Percentiles rank a stretch among this genome's conserved stretches.
Conservation (phyloP, 1,140 invertebrate genomes). For the Camponotus floridanus region DNA sequence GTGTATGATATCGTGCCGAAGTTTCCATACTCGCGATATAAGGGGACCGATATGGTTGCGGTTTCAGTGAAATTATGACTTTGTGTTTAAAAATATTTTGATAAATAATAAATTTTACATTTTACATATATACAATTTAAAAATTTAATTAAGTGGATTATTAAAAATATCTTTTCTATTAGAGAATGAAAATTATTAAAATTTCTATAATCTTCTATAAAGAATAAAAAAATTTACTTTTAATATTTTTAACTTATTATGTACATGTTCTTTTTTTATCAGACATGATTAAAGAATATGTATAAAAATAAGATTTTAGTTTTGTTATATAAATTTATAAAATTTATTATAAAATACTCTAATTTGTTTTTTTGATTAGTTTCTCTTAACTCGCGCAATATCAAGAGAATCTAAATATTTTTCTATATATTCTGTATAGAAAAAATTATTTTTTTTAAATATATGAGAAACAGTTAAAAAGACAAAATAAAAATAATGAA, state of each 20-base stretch:
- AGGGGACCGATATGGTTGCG: background rate
- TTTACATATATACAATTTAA: too few relatives aligned
- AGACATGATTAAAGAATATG: background rate
- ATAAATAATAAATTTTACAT: background rate
- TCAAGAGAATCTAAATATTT: background rate
- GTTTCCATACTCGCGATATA: slow-evolving; percentile 1
- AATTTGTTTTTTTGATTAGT: background rate
- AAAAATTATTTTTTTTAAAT: background rate
- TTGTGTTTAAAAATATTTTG: background rate
- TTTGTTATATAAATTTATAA: background rate
- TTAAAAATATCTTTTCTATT: background rate
- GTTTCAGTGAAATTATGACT: background rate
- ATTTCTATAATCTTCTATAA: background rate
- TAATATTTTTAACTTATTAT: background rate
- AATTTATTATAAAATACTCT: background rate
- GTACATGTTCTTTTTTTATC: background rate
- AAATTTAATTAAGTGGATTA: background rate
- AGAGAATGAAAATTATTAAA: background rate
- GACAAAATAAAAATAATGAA: too few relatives aligned
- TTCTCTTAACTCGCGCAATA: background rate
- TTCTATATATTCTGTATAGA: background rate
- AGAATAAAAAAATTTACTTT: slow-evolving; percentile 15
- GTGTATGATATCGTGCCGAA: background rate
- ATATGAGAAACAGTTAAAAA: background rate
- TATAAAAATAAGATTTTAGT: background rate